Percentiles rank a stretch among this genome's conserved stretches.
Evolutionary conservation across 2,797 vertebrate species (phyloP).

Genomic region (Coregonus ussuriensis): DNA sequence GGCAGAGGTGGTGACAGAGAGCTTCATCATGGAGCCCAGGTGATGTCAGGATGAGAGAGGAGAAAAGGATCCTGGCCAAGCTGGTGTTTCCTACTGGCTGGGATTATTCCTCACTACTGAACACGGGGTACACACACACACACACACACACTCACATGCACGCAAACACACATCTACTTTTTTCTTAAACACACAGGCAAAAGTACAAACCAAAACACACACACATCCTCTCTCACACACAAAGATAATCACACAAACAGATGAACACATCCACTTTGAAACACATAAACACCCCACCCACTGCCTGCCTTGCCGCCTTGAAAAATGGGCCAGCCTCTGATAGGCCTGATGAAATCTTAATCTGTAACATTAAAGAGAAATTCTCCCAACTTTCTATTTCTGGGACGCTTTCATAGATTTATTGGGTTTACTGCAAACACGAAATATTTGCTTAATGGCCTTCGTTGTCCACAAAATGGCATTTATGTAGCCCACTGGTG

Average conservation of each 20-base stretch:
- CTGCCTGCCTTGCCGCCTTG: slow-evolving; percentile 31
- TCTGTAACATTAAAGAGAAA: slow-evolving; percentile 72
- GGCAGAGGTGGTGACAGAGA: slow-evolving; percentile 39
- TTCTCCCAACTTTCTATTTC: slow-evolving; percentile 73
- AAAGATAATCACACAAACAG: neutral
- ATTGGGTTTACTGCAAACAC: slow-evolving; percentile 58
- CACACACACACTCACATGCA: slow-evolving; percentile 35
- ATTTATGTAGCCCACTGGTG: slow-evolving; percentile 62
- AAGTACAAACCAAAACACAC: neutral
- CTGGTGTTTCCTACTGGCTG: neutral
- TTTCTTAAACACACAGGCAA: neutral
- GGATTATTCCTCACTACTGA: neutral
- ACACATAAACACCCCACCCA: slow-evolving; percentile 24
- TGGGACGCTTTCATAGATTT: slow-evolving; percentile 69
- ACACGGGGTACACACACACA: slow-evolving; percentile 2
- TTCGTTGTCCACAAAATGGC: slow-evolving; percentile 68
- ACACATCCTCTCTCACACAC: neutral
- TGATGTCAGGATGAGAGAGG: slow-evolving; percentile 36
- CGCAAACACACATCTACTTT: slow-evolving; percentile 3
- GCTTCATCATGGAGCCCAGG: slow-evolving; percentile 51
- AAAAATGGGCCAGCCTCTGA: slow-evolving; percentile 69
- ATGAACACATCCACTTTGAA: slow-evolving; percentile 25
- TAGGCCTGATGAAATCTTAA: slow-evolving; percentile 75
- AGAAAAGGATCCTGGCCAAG: slow-evolving; percentile 32
- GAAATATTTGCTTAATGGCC: slow-evolving; percentile 75